Percentiles rank a stretch among this genome's conserved stretches.
Evolutionary conservation across 2,888 invertebrate genomes (phyloP).

Genomic region (Himalopsyche japonica): DNA sequence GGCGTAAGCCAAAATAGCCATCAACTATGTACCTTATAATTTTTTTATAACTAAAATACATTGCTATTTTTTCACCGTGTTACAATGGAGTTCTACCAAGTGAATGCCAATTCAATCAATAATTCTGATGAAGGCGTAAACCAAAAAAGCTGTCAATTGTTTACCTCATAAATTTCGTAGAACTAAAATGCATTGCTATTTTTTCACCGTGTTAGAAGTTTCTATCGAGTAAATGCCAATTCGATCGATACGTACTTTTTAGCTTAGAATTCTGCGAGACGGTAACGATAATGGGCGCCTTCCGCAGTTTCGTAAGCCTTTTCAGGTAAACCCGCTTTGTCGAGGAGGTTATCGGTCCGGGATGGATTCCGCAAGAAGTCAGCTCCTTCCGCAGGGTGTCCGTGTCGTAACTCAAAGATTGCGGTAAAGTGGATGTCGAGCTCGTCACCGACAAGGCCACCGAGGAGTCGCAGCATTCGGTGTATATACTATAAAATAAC

Average conservation of each 20-base stretch:
- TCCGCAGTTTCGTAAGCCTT: constrained; percentile 67
- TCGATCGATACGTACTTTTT: constrained; percentile 18
- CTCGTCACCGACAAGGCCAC: constrained; percentile 44
- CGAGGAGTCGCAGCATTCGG: not conserved
- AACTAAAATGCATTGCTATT: too few relatives aligned
- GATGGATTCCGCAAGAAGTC: constrained; percentile 66
- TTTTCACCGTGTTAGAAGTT: too few relatives aligned
- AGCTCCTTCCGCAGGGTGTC: constrained; percentile 68
- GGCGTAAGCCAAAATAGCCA: too few relatives aligned
- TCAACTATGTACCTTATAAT: too few relatives aligned
- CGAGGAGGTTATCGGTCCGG: constrained; percentile 79
- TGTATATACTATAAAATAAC: not conserved
- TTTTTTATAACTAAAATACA: too few relatives aligned
- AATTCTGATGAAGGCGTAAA: too few relatives aligned
- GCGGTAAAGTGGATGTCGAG: constrained; percentile 62
- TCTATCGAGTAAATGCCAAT: too few relatives aligned
- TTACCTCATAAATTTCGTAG: too few relatives aligned
- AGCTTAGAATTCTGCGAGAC: not conserved
- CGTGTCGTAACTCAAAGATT: constrained; percentile 68
- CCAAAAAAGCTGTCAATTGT: too few relatives aligned
- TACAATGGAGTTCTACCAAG: too few relatives aligned
- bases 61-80: too few relatives aligned
- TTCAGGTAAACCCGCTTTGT: constrained; percentile 79
- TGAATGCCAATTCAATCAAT: too few relatives aligned
- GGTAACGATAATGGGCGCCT: constrained; percentile 44